These are phyloP conservation scores for Chamaetylas fuelleborni DNA, from an alignment of 2,113 vertebrate genomes.

Conservation along the genomic window DNA sequence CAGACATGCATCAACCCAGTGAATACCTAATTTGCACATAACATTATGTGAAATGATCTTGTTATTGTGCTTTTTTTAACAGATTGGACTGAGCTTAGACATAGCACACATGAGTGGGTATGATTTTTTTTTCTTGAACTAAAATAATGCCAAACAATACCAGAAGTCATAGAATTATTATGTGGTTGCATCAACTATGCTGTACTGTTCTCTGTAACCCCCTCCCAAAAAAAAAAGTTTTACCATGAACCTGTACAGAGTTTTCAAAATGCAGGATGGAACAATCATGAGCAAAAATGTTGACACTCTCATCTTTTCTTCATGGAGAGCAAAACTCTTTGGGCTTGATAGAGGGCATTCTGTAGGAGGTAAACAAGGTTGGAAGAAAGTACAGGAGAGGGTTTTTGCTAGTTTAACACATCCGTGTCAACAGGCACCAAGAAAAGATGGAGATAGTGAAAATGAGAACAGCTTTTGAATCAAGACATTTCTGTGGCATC, in stretches of 20 bases:
- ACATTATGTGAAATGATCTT: background rate
- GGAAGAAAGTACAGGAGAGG: background rate
- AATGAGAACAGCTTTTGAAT: background rate
- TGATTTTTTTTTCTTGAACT: background rate
- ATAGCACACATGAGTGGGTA: background rate
- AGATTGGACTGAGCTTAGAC: background rate
- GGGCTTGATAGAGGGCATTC: background rate
- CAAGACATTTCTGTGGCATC: background rate
- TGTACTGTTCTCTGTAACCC: background rate
- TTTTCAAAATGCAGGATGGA: background rate
- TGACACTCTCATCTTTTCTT: background rate
- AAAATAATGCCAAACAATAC: background rate
- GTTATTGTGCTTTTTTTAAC: background rate
- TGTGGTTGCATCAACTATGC: background rate
- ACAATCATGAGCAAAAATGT: background rate
- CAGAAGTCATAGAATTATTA: background rate
- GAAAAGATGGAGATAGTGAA: background rate
- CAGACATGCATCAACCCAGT: background rate
- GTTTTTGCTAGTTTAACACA: background rate
- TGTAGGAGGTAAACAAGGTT: background rate
- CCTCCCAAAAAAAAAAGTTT: background rate
- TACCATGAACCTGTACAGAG: fast-evolving
- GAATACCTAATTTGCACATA: background rate
- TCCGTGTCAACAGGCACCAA: background rate
- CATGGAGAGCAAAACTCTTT: background rate